phyloP scores from a whole-genome alignment of 2,797 vertebrate genomes.

The Spheniscus humboldti region DNA sequence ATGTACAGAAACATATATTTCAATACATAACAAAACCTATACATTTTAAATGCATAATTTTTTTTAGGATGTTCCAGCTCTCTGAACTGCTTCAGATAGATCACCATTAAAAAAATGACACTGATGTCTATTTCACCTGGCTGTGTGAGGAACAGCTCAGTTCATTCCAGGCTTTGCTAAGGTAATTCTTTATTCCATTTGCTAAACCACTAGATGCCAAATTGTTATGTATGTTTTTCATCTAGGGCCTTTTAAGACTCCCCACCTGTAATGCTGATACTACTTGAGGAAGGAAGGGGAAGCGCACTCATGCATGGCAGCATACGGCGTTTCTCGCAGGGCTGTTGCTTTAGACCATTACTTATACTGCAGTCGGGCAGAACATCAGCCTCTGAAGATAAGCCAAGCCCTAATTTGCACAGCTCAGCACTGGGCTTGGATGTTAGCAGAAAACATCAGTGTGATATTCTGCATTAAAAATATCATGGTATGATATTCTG shows the following conservation, averaged over 20 bases:
- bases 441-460: neutral
- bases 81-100: neutral
- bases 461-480: neutral
- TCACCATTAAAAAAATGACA: neutral
- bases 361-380: neutral
- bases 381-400: neutral
- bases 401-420: neutral
- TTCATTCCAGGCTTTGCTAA: neutral
- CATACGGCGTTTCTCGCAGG: rapidly evolving
- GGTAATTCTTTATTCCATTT: neutral
- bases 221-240: neutral
- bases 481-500: neutral
- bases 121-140: neutral
- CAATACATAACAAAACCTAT: neutral
- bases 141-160: neutral
- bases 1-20: neutral
- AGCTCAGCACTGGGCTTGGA: neutral
- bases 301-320: neutral
- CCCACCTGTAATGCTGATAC: neutral
- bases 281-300: neutral
- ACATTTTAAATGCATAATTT: neutral
- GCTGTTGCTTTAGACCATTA: neutral
- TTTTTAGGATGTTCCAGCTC: neutral
- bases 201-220: neutral
- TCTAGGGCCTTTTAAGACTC: neutral